phyloP scores from a whole-genome alignment of 2,113 vertebrate species.

The Vombatus ursinus region DNA sequence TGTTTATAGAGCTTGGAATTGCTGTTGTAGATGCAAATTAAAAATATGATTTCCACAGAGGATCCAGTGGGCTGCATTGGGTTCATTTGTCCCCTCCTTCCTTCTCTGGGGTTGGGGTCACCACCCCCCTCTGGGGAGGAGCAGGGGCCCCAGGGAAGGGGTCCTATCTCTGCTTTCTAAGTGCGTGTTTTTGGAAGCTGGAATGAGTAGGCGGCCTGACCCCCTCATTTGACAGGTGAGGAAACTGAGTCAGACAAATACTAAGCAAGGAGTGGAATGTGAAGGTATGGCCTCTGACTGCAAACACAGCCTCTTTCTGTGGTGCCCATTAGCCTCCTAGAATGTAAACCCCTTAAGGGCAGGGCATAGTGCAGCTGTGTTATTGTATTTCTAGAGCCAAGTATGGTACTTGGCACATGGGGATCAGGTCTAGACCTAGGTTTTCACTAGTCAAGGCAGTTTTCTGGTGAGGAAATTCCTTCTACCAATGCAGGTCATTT shows the following conservation, averaged over 20 bases:
- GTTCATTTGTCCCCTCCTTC: neutral
- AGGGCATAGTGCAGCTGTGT: neutral
- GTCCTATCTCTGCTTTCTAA: neutral
- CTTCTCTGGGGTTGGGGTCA: too few species aligned
- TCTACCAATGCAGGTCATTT: neutral
- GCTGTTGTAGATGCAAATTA: accelerated
- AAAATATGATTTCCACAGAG: too few species aligned
- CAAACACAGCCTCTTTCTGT: too few species aligned
- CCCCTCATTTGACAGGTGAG: too few species aligned
- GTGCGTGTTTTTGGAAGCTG: neutral
- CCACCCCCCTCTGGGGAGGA: neutral
- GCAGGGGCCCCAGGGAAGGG: neutral
- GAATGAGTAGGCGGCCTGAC: too few species aligned
- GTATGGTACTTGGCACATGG: neutral
- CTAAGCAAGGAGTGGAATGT: too few species aligned
- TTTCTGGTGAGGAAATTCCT: too few species aligned
- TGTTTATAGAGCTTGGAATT: neutral
- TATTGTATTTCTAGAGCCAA: too few species aligned
- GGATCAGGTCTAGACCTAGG: neutral
- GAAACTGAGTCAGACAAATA: too few species aligned
- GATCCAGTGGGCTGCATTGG: neutral
- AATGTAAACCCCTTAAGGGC: neutral
- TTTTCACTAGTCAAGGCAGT: neutral
- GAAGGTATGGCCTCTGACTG: too few species aligned
- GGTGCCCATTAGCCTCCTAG: neutral